These are phyloP conservation scores for Xiphophorus couchianus DNA, from an alignment of 2,113 vertebrate species.

Conservation along the genomic window DNA sequence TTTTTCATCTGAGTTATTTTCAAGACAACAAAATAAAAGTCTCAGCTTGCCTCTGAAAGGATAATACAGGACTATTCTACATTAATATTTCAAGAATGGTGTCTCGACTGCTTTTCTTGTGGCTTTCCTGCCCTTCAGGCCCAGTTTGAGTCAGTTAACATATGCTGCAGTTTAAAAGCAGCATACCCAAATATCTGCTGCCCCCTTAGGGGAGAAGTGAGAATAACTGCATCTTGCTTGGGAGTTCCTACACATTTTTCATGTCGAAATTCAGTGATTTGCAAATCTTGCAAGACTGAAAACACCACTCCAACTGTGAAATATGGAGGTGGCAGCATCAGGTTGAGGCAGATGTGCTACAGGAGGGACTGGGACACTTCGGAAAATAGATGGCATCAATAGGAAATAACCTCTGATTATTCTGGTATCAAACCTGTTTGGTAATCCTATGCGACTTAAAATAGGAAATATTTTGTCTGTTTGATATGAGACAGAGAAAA, in stretches of 20 bases:
- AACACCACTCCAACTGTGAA: no score
- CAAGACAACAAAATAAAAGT: neutral
- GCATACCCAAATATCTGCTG: slow-evolving; percentile 30
- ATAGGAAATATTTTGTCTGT: neutral
- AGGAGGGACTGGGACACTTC: no score
- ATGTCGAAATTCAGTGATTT: no score
- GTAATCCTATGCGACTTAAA: no score
- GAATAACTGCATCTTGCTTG: neutral
- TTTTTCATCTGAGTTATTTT: slow-evolving; percentile 28
- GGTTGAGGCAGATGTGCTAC: no score
- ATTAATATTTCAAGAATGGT: neutral
- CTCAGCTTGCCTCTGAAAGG: neutral
- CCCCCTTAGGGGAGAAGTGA: slow-evolving; percentile 42
- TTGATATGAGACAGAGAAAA: neutral
- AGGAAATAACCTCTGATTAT: neutral
- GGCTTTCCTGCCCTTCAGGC: slow-evolving; percentile 3
- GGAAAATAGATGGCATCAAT: no score
- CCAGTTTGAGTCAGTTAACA: neutral
- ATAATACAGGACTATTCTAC: neutral
- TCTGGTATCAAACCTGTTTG: neutral
- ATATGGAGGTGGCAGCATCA: no score
- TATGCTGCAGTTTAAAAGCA: slow-evolving; percentile 9
- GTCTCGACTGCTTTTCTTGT: slow-evolving; percentile 3
- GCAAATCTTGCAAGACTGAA: no score
- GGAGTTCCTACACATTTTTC: neutral